Evolutionary conservation across 2,113 vertebrate species (phyloP), one percentile per base, ranked within the genome.

Genomic region (Erinaceus europaeus): DNA sequence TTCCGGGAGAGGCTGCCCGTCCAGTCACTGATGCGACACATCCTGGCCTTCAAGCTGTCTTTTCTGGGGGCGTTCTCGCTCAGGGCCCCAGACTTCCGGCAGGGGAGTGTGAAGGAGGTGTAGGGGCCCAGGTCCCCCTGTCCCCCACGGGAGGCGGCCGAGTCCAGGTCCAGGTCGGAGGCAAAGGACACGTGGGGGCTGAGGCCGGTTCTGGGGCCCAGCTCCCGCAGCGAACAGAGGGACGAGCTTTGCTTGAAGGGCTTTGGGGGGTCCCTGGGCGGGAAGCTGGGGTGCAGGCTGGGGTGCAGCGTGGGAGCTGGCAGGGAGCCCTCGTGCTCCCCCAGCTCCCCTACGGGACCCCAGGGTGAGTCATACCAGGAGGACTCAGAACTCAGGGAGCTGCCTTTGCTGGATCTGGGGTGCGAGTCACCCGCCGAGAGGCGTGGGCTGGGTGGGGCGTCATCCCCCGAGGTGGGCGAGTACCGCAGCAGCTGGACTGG

Each of bases 361-460:
- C 98, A 99, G 3, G 98, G 98, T 25, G 98, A 98, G 94, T 99
- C 99, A 32, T 99, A 99, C 98, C 99, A 99, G 4, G 99, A 99
- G 10, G 98, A 98, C 88, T 99, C 98, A 0, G 99, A 99, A 94
- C 99, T 99, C 71, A 99, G 96, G 0, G 98, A 99, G 95, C 98
- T 99, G 44, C 98, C 98, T 93, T 99, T 99, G 95, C 98, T 99
- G 62, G 98, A 99, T 76, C 97, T 97, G 84, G 98, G 97, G 17
- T 95, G 97, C n/a, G 98, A 97, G 90, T 97, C 97, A 0, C 95
- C 10, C 97, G 97, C 29, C 96, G 96, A 6, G 92, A 95, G 13
- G 96, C 53, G 0, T 94, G 85, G 67, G 96, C 34, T 97, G 0
- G 18, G 20, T 4, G 18, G 96, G 1, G 97, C 93, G 52, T 96